A percentile compares a stretch with the other conserved stretches of the same genome.
Conservation (phyloP, 1,140 invertebrate genomes). For the Hyposmocoma kahamanoa region DNA sequence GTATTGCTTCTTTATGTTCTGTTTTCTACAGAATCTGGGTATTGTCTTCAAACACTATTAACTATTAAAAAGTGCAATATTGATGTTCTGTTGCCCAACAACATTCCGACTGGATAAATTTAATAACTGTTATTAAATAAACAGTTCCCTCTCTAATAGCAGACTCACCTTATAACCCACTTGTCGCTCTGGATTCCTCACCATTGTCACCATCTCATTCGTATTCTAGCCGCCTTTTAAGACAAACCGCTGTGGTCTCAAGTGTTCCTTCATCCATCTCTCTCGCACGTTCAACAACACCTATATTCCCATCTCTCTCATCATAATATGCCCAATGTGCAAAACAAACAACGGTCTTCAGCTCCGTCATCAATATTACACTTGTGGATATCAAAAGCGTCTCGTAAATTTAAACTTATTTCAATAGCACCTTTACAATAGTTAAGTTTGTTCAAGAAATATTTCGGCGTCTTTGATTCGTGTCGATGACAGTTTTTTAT, state of each 20-base stretch:
- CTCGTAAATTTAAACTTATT: background rate
- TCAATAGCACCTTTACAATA: background rate
- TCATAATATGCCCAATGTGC: background rate
- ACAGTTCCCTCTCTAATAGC: no score
- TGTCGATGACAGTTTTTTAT: background rate
- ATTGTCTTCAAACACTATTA: no score
- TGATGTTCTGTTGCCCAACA: no score
- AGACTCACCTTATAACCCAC: background rate
- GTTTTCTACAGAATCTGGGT: no score
- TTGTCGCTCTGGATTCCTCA: background rate
- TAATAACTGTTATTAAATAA: no score
- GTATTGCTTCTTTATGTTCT: no score
- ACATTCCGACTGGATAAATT: no score
- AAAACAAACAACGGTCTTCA: background rate
- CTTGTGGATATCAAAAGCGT: no score
- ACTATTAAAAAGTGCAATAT: no score
- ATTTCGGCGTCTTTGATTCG: background rate
- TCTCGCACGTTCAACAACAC: background rate
- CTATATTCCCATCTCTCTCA: background rate
- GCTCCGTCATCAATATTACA: conserved; percentile 17
- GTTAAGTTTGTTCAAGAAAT: background rate
- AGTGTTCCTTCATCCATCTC: background rate
- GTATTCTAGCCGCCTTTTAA: background rate
- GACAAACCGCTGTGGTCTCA: background rate
- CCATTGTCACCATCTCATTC: background rate